Evolutionary conservation across 2,888 invertebrate species (phyloP).

Genomic region (Slavum lentiscoides): DNA sequence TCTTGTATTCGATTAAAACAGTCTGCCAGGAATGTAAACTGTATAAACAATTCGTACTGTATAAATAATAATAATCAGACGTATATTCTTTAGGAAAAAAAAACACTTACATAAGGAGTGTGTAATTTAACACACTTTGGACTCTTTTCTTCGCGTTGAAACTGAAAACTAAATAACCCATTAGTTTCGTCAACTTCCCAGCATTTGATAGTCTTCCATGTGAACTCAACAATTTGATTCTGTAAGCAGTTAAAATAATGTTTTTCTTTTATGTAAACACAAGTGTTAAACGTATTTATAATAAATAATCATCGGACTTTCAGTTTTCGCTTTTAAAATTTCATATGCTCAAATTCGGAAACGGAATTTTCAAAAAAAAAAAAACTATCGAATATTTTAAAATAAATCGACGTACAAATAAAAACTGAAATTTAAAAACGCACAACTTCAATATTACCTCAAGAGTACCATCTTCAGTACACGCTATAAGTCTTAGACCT

Average conservation of each 20-base stretch:
- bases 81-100: background rate
- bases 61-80: background rate
- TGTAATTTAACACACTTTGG: conserved; percentile 84
- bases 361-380: background rate
- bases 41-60: conserved; percentile 57
- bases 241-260: conserved; percentile 56
- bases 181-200: conserved; percentile 92
- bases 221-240: conserved; percentile 78
- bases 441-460: conserved; percentile 62
- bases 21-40: conserved; percentile 88
- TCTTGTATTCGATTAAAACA: conserved; percentile 95
- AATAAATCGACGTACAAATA: background rate
- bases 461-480: conserved; percentile 77
- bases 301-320: background rate
- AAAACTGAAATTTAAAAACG: background rate
- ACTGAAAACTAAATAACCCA: conserved; percentile 87
- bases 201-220: conserved; percentile 80
- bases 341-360: no score
- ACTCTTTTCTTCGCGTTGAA: conserved; percentile 78
- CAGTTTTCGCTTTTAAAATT: background rate
- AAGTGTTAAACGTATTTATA: background rate
- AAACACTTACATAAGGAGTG: conserved; percentile 79
- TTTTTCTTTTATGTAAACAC: background rate
- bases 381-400: background rate
- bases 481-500: conserved; percentile 77